A percentile compares a stretch with the other conserved stretches of the same genome.
phyloP scores from a whole-genome alignment of 2,888 invertebrate genomes.

The Limnephilus auricula region DNA sequence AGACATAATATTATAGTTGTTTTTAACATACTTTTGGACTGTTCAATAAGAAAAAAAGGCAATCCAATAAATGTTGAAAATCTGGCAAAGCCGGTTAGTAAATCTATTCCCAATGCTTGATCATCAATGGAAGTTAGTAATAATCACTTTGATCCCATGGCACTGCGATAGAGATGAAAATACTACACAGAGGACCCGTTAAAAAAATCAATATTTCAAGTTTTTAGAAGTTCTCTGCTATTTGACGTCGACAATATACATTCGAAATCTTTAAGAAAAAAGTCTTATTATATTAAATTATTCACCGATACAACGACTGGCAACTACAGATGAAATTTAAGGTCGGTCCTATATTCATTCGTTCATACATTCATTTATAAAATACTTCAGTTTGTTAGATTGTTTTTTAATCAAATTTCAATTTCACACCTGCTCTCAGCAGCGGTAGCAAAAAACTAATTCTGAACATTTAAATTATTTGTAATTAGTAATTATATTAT shows the following conservation, averaged over 20 bases:
- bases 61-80: background rate
- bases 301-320: no score
- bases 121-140: slow-evolving; percentile 14
- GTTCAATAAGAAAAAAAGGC: no score
- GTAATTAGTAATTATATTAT: background rate
- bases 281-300: no score
- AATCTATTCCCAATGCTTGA: slow-evolving; percentile 13
- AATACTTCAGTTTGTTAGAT: no score
- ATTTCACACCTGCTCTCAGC: no score
- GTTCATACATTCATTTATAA: no score
- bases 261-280: no score
- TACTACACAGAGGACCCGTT: background rate
- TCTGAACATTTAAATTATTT: background rate
- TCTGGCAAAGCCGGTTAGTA: background rate
- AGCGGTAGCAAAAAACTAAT: background rate
- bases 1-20: no score
- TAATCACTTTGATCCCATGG: background rate
- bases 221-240: background rate
- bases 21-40: background rate
- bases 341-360: no score
- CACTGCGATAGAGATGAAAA: background rate
- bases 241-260: no score
- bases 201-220: background rate
- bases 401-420: no score
- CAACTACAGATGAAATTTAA: no score